phyloP scores from a whole-genome alignment of 2,113 vertebrate species.

The Lanius ludovicianus region DNA sequence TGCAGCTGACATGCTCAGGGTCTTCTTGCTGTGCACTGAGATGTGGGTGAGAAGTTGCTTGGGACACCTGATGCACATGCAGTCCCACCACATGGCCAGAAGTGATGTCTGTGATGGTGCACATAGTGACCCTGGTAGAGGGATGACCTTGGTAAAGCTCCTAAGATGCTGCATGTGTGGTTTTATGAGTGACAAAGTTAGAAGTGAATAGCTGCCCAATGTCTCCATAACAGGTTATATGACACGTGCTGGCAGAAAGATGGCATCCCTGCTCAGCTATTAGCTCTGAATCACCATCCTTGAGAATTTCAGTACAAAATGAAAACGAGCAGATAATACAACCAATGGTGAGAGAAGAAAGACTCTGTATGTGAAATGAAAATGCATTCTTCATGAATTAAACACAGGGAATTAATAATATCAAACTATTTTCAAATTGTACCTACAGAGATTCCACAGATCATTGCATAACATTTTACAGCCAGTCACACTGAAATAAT shows the following conservation, averaged over 20 bases:
- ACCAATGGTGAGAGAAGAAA: background rate
- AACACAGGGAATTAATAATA: background rate
- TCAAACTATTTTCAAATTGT: background rate
- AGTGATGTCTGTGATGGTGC: background rate
- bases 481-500: background rate
- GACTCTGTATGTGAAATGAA: background rate
- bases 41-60: background rate
- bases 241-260: slow-evolving; percentile 9
- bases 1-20: background rate
- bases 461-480: background rate
- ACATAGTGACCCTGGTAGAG: background rate
- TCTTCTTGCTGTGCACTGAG: background rate
- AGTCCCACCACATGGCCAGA: background rate
- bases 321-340: background rate
- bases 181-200: background rate
- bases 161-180: background rate
- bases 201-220: background rate
- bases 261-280: slow-evolving; percentile 20
- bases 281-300: background rate
- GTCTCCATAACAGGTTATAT: background rate
- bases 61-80: fast-evolving
- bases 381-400: background rate
- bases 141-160: background rate
- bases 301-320: background rate
- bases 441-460: background rate